Percentiles rank a stretch among this genome's conserved stretches.
Conservation (phyloP, 2,888 invertebrate species). For the Caenorhabditis sp. region DNA sequence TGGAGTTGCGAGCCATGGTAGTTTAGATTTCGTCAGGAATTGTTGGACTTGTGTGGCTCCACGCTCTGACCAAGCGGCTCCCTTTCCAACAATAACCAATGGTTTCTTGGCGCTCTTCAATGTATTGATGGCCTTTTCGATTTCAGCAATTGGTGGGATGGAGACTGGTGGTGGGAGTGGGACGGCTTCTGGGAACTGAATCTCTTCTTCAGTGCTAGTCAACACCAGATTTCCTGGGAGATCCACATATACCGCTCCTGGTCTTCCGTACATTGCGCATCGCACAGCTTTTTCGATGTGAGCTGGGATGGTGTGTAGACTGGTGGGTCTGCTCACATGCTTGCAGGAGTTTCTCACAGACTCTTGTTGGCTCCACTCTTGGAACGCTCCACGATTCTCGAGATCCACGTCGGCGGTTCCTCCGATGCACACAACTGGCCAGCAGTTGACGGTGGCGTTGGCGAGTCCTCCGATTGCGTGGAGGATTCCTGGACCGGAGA, state of each 20-base stretch:
- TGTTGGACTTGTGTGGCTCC: conserved; percentile 76
- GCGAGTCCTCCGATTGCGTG: conserved; percentile 96
- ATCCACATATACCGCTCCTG: conserved; percentile 93
- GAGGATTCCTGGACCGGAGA: conserved; percentile 95
- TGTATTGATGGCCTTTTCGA: conserved; percentile 88
- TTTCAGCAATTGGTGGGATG: conserved; percentile 88
- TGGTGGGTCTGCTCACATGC: conserved; percentile 92
- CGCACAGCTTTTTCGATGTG: conserved; percentile 87
- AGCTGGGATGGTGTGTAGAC: conserved; percentile 83
- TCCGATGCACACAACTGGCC: conserved; percentile 94
- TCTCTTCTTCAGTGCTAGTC: conserved; percentile 69
- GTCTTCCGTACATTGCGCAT: conserved; percentile 90
- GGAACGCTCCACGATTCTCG: conserved; percentile 93
- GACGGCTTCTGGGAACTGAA: conserved; percentile 72
- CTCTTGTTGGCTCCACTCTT: conserved; percentile 92
- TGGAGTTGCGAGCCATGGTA: conserved; percentile 95
- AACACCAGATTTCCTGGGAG: conserved; percentile 89
- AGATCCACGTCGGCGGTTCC: conserved; percentile 94
- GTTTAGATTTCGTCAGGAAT: conserved; percentile 87
- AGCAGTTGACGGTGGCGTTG: conserved; percentile 96
- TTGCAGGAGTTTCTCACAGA: conserved; percentile 93
- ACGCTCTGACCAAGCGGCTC: conserved; percentile 79
- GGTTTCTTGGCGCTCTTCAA: conserved; percentile 89
- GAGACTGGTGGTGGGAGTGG: conserved; percentile 87
- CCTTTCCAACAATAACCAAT: conserved; percentile 93